These are phyloP conservation scores for Clupea harengus DNA, from an alignment of 2,113 vertebrate species.

Conservation along the genomic window DNA sequence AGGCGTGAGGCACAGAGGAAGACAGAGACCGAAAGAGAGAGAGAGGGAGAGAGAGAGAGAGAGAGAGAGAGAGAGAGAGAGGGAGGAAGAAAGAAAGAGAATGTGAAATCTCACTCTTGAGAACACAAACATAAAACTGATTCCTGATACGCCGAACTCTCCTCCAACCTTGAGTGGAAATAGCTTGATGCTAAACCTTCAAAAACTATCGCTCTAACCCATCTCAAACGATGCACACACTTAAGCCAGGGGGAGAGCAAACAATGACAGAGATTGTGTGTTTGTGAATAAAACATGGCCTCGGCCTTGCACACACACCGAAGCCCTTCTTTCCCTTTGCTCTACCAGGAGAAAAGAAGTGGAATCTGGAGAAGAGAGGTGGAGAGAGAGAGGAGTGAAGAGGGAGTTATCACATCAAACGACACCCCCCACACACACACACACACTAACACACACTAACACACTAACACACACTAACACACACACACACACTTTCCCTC, in stretches of 20 bases:
- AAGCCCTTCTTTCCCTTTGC: background rate
- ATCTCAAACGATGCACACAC: constrained; percentile 1
- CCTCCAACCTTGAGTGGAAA: background rate
- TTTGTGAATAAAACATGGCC: constrained; percentile 6
- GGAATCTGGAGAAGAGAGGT: background rate
- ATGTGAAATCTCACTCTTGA: background rate
- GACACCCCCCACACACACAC: background rate
- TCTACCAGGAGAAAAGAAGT: background rate
- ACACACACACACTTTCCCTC: background rate
- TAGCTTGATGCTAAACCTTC: background rate
- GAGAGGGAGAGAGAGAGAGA: background rate
- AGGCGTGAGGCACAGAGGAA: background rate
- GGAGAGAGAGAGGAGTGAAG: background rate
- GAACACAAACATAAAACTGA: background rate
- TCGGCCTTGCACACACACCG: background rate
- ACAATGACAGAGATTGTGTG: constrained; percentile 1
- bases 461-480: background rate
- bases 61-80: background rate
- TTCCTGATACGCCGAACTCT: background rate
- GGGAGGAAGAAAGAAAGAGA: background rate
- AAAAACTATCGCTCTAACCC: background rate
- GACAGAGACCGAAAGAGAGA: background rate
- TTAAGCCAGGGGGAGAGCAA: background rate
- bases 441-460: background rate
- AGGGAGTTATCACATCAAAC: constrained; percentile 3